These are phyloP conservation scores for Ophion ventricosus DNA, from an alignment of 2,888 invertebrate genomes.

Conservation along the genomic window DNA sequence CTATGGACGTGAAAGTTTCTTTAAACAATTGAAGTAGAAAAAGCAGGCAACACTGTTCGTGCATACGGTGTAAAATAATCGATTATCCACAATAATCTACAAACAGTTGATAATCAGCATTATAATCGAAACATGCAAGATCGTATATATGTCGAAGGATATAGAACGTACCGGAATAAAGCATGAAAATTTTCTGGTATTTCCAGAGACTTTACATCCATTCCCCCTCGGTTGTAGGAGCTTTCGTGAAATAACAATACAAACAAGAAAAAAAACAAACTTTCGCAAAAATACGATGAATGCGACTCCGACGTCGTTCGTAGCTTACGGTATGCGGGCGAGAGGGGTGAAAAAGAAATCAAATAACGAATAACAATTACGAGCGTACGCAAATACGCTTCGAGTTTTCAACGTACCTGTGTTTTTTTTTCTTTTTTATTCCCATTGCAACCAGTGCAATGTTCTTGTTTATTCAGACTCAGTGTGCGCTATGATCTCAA, in stretches of 20 bases:
- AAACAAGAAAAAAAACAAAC: slow-evolving; percentile 21
- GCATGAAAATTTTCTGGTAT: slow-evolving; percentile 34
- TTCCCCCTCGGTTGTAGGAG: slow-evolving; percentile 21
- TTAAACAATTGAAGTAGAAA: slow-evolving; percentile 6
- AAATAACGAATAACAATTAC: slow-evolving; percentile 6
- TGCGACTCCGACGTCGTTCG: slow-evolving; percentile 2
- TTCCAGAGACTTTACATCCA: slow-evolving; percentile 39
- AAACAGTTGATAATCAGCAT: slow-evolving; percentile 7
- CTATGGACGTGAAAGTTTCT: neutral
- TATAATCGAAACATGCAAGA: slow-evolving; percentile 37
- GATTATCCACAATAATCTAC: slow-evolving; percentile 17
- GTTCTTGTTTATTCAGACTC: slow-evolving; percentile 39
- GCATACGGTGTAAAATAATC: slow-evolving; percentile 14
- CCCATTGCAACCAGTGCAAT: slow-evolving; percentile 31
- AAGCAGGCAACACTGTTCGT: slow-evolving; percentile 19
- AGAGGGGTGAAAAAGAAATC: slow-evolving; percentile 8
- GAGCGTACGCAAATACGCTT: slow-evolving; percentile 15
- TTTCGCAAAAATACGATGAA: slow-evolving; percentile 21
- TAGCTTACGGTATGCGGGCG: slow-evolving; percentile 15
- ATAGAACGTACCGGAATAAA: slow-evolving; percentile 49
- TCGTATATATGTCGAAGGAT: slow-evolving; percentile 24
- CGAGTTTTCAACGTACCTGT: slow-evolving; percentile 29
- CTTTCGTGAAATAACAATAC: slow-evolving; percentile 32
- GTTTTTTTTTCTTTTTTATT: slow-evolving; percentile 13
- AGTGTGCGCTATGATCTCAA: slow-evolving; percentile 27